A percentile compares a stretch with the other conserved stretches of the same genome.
Conservation (phyloP, 2,113 vertebrate species). For the Aphelocoma coerulescens region DNA sequence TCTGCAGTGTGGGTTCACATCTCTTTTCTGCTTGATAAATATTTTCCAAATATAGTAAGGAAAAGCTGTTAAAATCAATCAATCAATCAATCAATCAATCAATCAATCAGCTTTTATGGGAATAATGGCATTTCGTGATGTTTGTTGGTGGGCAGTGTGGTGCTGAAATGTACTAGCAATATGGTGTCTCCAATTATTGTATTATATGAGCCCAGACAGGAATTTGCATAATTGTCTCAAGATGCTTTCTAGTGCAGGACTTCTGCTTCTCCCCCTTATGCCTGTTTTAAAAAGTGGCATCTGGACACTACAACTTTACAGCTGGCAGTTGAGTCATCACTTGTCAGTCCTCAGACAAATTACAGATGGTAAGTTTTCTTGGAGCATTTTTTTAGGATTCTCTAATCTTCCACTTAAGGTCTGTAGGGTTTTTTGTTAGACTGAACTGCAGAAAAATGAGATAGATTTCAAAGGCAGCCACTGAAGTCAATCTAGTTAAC, state of each 20-base stretch:
- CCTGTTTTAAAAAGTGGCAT: background rate
- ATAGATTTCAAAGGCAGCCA: background rate
- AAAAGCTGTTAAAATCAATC: background rate
- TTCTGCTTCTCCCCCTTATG: background rate
- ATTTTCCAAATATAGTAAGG: background rate
- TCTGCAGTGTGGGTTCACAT: background rate
- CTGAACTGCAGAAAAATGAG: background rate
- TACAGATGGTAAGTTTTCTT: background rate
- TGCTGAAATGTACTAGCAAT: background rate
- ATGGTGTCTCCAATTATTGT: background rate
- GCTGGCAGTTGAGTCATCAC: background rate
- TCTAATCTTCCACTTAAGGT: background rate
- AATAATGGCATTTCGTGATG: background rate
- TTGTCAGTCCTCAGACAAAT: background rate
- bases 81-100: background rate
- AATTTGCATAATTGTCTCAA: background rate
- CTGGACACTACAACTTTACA: background rate
- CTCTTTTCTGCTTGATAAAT: background rate
- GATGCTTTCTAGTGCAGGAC: background rate
- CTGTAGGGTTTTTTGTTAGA: background rate
- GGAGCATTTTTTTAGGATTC: background rate
- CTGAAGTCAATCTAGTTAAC: background rate
- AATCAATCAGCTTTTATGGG: background rate
- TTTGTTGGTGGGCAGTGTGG: background rate
- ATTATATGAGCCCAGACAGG: background rate